Base-by-base conservation (phyloP, 2,797 vertebrate species). In the Helarctos malayanus region DNA sequence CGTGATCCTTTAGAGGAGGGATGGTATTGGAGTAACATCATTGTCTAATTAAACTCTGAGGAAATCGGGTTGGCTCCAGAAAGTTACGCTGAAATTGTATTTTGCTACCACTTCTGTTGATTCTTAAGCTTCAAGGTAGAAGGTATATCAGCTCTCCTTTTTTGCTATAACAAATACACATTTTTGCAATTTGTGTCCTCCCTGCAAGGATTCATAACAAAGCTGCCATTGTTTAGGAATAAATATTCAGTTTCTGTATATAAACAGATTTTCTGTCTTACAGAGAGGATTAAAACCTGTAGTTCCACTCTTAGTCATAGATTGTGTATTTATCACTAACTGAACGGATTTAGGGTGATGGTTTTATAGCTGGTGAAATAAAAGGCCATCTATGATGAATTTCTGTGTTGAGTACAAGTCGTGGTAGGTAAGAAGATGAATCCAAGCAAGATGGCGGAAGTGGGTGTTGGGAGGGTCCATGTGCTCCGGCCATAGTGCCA, bases 401-500 rank as follows among this genome's bases (percentile, higher is more conserved):
- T 49, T 25, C 32, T 59, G 3, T 71, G 63, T 65, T 54, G 32
- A 41, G 27, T 65, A 32, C 61, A 69, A 38, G 41, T 93, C 25
- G 4, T 11, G 11, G 11, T 63, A 29, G 38, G 9, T 56, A 3
- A 45, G 45, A 35, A 80, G n/a, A 18, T 10, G 10, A 52, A n/a
- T 27, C 18, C 18, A 35, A 59, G 27, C 29, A 23, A 32, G 16
- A 2, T 5, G n/a, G 0, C 4, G 1, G 29, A 32, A 32, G 27
- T 32, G 14, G 27, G 25, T n/a, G 7, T 4, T 4, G 65, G 14
- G 5, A 14, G n/a, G 19, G 1, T 45, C 47, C 19, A 5, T 8
- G 14, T 13, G 18, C 19, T 5, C 18, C 1, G 10, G 7, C 1
- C 63, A 4, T 15, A 54, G 82, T 59, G 21, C 15, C 47, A 21